Base-by-base conservation (phyloP, 2,888 invertebrate species). In the Plebejus melissa region DNA sequence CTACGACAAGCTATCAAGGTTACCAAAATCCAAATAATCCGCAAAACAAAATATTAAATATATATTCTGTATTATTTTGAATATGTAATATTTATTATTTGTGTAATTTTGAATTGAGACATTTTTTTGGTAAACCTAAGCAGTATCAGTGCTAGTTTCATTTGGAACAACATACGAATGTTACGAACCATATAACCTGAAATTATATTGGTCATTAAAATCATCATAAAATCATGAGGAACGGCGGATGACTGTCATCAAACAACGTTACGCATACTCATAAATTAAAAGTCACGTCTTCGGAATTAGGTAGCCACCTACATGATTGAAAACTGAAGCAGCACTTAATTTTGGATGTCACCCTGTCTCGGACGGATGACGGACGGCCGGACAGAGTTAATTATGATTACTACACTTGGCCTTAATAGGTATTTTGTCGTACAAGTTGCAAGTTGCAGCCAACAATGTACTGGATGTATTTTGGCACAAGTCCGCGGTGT, bases 401-500 rank as follows among this genome's bases (percentile, higher is more conserved):
- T 72, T 72, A 54, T 54, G 32, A 54, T 72, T 72, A 72, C 72
- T 32, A 72, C 22, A 36, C 32, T 72, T 72, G 72, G 72, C 50
- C 54, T 72, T 72, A 72, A 72, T 54, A 54, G 50, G 72, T 54
- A 13, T 28, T 72, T 72, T 54, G 71, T 71, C 13, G 28, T 28
- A 72, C 72, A 72, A 72, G 72, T 72, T 72, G 50, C 72, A 50
- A 72, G 32, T 72, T 50, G 50, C 72, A 54, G 72, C 54, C 72
- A 72, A 72, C 72, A 32, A 6, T 54, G 72, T 72, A 28, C 28
- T 50, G 46, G 46, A 22, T 28, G 76, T 74, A 75, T 77, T 80
- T 87, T 88, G 89, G 89, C 88, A 86, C 82, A 22, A 79, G 76
- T 80, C 82, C 77, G 80, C 79, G 80, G 79, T 78, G 76, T 80